phyloP scores from a whole-genome alignment of 2,113 vertebrate species.

The Athene cunicularia region DNA sequence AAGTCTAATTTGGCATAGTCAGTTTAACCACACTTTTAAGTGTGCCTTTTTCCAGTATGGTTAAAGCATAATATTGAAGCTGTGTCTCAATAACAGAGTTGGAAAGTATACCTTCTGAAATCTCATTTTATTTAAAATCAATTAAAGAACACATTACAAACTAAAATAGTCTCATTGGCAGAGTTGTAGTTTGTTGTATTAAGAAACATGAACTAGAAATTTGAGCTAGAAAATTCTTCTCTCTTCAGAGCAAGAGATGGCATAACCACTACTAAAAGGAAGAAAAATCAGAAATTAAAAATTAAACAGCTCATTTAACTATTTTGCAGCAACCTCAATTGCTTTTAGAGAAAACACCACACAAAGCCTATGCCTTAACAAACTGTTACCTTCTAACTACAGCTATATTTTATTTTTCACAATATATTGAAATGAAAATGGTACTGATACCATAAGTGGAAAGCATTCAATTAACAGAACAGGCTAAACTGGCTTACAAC shows the following conservation, averaged over 20 bases:
- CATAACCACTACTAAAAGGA: neutral
- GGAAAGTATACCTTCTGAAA: neutral
- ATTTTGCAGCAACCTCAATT: neutral
- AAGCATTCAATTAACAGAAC: neutral
- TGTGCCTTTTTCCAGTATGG: neutral
- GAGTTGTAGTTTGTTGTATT: neutral
- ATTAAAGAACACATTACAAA: neutral
- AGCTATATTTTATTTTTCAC: neutral
- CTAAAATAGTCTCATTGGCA: neutral
- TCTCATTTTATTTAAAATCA: neutral
- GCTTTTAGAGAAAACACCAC: neutral
- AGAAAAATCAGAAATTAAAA: neutral
- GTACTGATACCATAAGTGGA: neutral
- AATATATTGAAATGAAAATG: neutral
- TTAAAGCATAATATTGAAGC: neutral
- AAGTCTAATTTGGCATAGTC: neutral
- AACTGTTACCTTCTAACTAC: neutral
- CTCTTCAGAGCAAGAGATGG: neutral
- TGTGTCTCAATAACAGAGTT: neutral
- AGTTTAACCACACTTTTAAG: neutral
- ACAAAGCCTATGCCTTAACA: neutral
- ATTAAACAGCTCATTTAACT: neutral
- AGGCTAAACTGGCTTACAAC: neutral
- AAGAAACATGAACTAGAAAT: neutral
- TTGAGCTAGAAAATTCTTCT: neutral